Conservation (phyloP, 2,888 invertebrate genomes). For the Thymelicus sylvestris region DNA sequence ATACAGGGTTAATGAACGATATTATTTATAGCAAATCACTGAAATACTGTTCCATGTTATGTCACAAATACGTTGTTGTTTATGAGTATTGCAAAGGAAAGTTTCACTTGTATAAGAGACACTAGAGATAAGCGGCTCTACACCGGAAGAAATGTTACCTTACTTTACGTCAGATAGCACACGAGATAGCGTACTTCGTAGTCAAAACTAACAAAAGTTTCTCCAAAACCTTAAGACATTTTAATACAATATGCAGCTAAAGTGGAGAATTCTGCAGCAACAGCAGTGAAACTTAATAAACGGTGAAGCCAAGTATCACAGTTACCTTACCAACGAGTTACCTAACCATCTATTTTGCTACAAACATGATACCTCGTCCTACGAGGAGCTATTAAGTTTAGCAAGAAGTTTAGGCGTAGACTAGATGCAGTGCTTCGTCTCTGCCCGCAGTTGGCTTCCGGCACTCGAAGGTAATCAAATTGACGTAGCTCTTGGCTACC, state of each 20-base stretch:
- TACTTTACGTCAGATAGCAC: background rate
- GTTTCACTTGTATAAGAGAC: no score
- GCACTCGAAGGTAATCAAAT: background rate
- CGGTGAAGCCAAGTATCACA: background rate
- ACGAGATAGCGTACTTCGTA: background rate
- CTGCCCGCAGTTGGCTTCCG: background rate
- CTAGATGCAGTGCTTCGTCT: background rate
- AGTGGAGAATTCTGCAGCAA: background rate
- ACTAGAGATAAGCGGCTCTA: no score
- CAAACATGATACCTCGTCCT: conserved; percentile 8
- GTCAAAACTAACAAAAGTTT: no score
- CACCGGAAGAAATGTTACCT: background rate
- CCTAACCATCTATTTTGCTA: background rate
- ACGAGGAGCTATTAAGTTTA: background rate
- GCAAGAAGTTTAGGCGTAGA: background rate
- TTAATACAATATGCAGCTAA: no score
- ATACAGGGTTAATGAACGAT: no score
- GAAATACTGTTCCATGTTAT: no score
- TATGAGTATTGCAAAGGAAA: no score
- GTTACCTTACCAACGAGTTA: background rate
- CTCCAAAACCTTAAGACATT: no score
- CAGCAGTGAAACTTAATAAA: conserved; percentile 2
- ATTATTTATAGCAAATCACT: no score
- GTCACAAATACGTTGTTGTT: no score
- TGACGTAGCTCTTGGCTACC: background rate